phyloP scores from a whole-genome alignment of 2,113 vertebrate genomes.

The Malurus melanocephalus region DNA sequence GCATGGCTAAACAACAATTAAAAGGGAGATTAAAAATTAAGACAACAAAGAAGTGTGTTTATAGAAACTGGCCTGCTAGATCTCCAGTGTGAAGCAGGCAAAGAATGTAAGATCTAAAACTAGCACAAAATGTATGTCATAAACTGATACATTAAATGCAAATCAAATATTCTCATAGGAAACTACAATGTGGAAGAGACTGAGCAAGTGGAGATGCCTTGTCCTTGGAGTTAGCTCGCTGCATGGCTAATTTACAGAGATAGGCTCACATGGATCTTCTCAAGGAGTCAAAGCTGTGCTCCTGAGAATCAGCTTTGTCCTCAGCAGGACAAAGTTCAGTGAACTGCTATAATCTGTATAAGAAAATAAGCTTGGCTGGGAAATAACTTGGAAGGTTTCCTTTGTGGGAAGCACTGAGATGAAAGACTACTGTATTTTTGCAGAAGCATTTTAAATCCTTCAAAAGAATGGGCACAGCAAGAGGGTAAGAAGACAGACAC shows the following conservation, averaged over 20 bases:
- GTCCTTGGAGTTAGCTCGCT: background rate
- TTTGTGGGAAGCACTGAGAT: slow-evolving; percentile 46
- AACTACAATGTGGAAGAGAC: background rate
- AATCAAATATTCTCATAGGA: background rate
- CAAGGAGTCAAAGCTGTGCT: slow-evolving; percentile 14
- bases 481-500: slow-evolving; percentile 6
- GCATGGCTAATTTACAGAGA: background rate
- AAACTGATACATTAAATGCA: background rate
- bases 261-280: slow-evolving; percentile 8
- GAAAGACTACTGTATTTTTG: slow-evolving; percentile 39
- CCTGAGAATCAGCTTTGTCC: slow-evolving; percentile 40
- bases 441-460: slow-evolving; percentile 38
- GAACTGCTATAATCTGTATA: slow-evolving; percentile 55
- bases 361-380: slow-evolving; percentile 53
- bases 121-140: background rate
- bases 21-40: slow-evolving; percentile 37
- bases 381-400: slow-evolving; percentile 53
- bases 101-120: background rate
- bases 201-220: background rate
- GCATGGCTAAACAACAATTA: slow-evolving; percentile 39
- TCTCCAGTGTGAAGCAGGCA: background rate
- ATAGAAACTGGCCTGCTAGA: background rate
- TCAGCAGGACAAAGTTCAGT: slow-evolving; percentile 46
- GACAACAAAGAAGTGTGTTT: slow-evolving; percentile 16
- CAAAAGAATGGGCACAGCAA: slow-evolving; percentile 43